phyloP scores from a whole-genome alignment of 2,113 vertebrate genomes.

The Trogon surrucura region DNA sequence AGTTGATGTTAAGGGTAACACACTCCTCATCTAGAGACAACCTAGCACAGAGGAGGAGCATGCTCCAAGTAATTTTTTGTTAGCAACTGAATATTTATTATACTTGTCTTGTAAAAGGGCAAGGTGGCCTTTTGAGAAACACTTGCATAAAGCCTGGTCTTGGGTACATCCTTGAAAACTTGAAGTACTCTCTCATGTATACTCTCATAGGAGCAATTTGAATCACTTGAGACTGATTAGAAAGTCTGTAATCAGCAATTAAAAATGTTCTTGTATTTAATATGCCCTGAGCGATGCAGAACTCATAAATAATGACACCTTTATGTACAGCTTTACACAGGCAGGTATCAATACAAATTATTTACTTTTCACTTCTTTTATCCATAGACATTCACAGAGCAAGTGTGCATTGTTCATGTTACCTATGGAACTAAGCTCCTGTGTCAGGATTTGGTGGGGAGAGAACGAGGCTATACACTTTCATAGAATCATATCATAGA shows the following conservation, averaged over 20 bases:
- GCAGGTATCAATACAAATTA: neutral
- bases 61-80: neutral
- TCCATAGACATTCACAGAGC: neutral
- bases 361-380: neutral
- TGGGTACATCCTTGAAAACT: neutral
- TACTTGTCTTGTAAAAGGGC: neutral
- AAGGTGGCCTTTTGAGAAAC: neutral
- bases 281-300: neutral
- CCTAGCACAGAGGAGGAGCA: neutral
- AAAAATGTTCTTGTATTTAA: neutral
- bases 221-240: neutral
- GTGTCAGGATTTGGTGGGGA: neutral
- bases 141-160: neutral
- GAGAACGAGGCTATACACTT: neutral
- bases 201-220: neutral
- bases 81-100: neutral
- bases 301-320: neutral
- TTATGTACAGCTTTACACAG: neutral
- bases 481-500: too few species aligned
- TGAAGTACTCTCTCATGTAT: neutral
- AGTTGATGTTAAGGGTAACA: neutral
- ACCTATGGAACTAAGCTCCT: neutral
- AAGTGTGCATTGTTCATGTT: neutral
- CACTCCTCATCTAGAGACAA: neutral
- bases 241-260: neutral